These are phyloP conservation scores for Drosophila helvetica DNA, from an alignment of 2,888 invertebrate genomes.

Conservation along the genomic window DNA sequence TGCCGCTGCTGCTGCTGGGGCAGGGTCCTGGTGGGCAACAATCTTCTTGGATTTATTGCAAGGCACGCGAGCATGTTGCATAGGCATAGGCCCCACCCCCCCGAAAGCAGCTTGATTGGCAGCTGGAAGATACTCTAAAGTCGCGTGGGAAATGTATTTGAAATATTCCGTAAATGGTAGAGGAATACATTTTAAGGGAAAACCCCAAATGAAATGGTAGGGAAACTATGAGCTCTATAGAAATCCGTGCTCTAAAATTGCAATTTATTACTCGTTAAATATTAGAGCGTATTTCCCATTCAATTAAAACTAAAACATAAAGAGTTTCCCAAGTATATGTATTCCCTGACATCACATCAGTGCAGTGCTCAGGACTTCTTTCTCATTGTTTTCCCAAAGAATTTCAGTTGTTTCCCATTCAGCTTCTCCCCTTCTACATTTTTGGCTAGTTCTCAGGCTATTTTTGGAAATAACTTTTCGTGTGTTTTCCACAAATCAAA, in stretches of 20 bases:
- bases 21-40: slow-evolving; percentile 3
- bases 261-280: no score
- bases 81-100: slow-evolving; percentile 12
- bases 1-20: no score
- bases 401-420: not conserved
- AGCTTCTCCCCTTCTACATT: not conserved
- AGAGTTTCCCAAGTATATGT: not conserved
- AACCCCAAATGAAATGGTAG: no score
- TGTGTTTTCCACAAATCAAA: not conserved
- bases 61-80: slow-evolving; percentile 23
- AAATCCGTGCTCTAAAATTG: no score
- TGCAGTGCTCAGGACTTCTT: slow-evolving; percentile 9
- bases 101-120: slow-evolving; percentile 27
- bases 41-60: slow-evolving; percentile 17
- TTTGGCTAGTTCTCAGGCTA: not conserved
- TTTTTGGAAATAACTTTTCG: slow-evolving; percentile 45
- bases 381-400: slow-evolving; percentile 12
- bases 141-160: not conserved
- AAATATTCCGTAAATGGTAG: not conserved
- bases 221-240: not conserved
- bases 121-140: slow-evolving; percentile 5
- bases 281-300: not conserved
- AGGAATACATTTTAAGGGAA: no score
- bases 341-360: not conserved
- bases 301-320: slow-evolving; percentile 15